These are phyloP conservation scores for Ardeotis arabs DNA, from an alignment of 2,113 vertebrate genomes.

Conservation along the genomic window DNA sequence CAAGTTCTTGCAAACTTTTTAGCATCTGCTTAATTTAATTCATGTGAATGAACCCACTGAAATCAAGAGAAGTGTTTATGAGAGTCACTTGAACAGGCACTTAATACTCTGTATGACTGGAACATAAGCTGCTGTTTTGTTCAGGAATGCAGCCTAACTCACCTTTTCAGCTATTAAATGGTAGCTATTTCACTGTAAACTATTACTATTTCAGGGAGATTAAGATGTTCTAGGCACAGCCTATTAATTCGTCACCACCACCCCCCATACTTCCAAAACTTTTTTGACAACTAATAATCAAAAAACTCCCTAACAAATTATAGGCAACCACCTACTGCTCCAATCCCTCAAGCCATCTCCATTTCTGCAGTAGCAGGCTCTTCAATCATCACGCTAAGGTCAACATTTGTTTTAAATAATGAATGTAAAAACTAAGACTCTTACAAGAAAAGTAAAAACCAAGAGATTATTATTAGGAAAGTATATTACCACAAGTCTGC, in stretches of 20 bases:
- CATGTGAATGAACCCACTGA: neutral
- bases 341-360: neutral
- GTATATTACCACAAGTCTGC: neutral
- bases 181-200: neutral
- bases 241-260: neutral
- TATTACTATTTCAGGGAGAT: neutral
- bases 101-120: neutral
- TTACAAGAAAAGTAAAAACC: neutral
- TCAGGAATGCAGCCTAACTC: neutral
- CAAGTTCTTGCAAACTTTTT: neutral
- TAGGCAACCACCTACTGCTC: neutral
- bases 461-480: neutral
- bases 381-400: neutral
- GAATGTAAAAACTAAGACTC: too few species aligned
- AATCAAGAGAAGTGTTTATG: slow-evolving; percentile 35
- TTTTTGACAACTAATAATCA: neutral
- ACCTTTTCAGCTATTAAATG: neutral
- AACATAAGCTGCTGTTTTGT: neutral
- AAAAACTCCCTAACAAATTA: neutral
- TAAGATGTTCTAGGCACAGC: neutral
- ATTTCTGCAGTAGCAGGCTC: neutral
- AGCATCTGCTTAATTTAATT: slow-evolving; percentile 25
- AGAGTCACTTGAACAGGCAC: neutral
- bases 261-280: neutral
- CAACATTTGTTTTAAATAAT: neutral